Conservation (phyloP, 2,888 invertebrate species). For the Troides oblongomaculatus region DNA sequence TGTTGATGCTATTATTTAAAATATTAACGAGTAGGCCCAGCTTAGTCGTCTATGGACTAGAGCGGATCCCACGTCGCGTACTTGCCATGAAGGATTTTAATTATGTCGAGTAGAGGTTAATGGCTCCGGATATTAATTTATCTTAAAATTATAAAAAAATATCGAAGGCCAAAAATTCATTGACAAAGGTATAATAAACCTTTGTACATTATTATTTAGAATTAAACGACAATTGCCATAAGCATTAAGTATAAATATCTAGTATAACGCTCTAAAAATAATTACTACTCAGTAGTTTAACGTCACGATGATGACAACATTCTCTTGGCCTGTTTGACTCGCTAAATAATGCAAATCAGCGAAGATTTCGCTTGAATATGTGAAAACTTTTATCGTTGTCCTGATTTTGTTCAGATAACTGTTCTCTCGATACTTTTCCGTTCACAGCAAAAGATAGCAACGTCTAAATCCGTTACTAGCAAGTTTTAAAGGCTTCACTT, state of each 20-base stretch:
- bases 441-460: slow-evolving; percentile 4
- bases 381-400: slow-evolving; percentile 29
- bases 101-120: slow-evolving; percentile 51
- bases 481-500: slow-evolving; percentile 22
- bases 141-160: too few relatives aligned
- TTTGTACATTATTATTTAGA: too few relatives aligned
- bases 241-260: too few relatives aligned
- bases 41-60: slow-evolving; percentile 71
- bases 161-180: too few relatives aligned
- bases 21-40: slow-evolving; percentile 66
- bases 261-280: too few relatives aligned
- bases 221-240: too few relatives aligned
- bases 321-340: slow-evolving; percentile 6
- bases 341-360: slow-evolving; percentile 21
- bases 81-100: slow-evolving; percentile 79
- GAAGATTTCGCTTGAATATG: slow-evolving; percentile 18
- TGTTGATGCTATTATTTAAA: slow-evolving; percentile 65
- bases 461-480: slow-evolving; percentile 13
- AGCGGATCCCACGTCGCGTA: slow-evolving; percentile 74
- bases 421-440: slow-evolving; percentile 19
- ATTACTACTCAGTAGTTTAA: slow-evolving; percentile 13
- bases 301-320: slow-evolving; percentile 18
- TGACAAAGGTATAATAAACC: too few relatives aligned
- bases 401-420: slow-evolving; percentile 24
- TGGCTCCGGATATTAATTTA: too few relatives aligned